phyloP scores from a whole-genome alignment of 2,113 vertebrate species.

The Protobothrops flavoviridis region DNA sequence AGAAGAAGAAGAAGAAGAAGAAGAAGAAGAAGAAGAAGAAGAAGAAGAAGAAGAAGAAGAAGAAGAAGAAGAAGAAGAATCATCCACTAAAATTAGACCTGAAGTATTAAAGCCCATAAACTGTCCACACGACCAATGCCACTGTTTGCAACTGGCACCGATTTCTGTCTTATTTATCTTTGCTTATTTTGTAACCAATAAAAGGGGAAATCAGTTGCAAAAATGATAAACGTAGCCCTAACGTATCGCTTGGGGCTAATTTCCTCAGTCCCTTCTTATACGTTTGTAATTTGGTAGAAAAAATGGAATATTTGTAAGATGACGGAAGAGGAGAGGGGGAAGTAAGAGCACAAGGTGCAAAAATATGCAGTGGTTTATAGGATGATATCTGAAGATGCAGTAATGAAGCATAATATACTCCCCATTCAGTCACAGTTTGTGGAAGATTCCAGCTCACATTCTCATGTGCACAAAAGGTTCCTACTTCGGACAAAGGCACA shows the following conservation, averaged over 20 bases:
- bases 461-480: neutral
- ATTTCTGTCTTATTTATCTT: conserved; percentile 40
- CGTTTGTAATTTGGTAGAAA: neutral
- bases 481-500: neutral
- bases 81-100: conserved; percentile 14
- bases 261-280: neutral
- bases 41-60: no score
- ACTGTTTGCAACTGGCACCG: conserved; percentile 32
- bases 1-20: no score
- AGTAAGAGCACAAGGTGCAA: neutral
- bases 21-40: no score
- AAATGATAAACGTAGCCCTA: neutral
- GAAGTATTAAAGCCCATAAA: conserved; percentile 40
- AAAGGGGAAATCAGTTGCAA: conserved; percentile 4
- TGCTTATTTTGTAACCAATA: conserved; percentile 8
- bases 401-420: neutral
- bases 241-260: neutral
- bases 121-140: conserved; percentile 27
- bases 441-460: neutral
- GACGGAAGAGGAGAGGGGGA: neutral
- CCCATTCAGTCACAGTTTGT: neutral
- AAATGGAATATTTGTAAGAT: neutral
- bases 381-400: neutral
- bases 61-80: no score
- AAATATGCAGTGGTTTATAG: neutral